Conservation (phyloP, 2,888 invertebrate species). For the Mimas tiliae region DNA sequence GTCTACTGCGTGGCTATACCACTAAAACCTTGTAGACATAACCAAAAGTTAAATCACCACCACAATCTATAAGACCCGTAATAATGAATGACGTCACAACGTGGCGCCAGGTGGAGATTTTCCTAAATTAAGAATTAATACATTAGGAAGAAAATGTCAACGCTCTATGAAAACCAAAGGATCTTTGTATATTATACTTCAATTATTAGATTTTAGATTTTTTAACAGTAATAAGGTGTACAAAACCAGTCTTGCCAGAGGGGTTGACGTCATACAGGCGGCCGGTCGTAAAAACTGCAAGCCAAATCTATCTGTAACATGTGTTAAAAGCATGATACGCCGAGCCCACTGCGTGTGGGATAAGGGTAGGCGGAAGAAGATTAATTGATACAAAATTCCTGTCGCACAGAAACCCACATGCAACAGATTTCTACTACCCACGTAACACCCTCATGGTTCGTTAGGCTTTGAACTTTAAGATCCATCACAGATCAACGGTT, state of each 20-base stretch:
- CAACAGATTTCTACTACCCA: background rate
- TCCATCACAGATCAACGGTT: background rate
- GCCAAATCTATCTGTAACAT: no score
- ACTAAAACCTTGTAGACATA: no score
- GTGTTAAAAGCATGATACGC: no score
- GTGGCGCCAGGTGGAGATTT: background rate
- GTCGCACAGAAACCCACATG: background rate
- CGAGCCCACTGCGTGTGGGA: no score
- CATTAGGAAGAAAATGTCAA: background rate
- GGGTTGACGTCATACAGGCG: no score
- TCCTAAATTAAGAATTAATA: background rate
- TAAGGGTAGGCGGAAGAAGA: no score
- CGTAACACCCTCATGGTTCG: background rate
- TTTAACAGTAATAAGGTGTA: background rate
- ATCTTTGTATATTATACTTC: background rate
- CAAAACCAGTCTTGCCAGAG: no score
- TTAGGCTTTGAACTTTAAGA: conserved; percentile 2
- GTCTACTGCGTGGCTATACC: no score
- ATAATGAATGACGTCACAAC: background rate
- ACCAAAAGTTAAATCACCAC: background rate
- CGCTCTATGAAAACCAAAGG: background rate
- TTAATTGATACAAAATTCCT: no score
- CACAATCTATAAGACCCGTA: background rate
- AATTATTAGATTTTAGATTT: background rate
- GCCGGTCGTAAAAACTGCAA: no score